These are phyloP conservation scores for Craniophora ligustri DNA, from an alignment of 2,888 invertebrate species.

Conservation along the genomic window DNA sequence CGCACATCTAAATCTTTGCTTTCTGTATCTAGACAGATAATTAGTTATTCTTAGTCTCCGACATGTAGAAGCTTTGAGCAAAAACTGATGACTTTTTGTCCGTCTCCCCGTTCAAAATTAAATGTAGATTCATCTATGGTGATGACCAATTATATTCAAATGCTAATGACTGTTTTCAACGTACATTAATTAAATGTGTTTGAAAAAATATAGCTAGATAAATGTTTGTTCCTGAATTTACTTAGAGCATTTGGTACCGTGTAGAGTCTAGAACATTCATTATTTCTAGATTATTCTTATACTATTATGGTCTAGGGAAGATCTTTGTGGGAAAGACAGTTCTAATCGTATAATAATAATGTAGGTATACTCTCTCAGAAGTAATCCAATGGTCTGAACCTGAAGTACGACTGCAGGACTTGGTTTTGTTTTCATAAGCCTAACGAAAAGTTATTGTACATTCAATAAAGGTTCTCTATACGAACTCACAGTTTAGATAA, in stretches of 20 bases:
- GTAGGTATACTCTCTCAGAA: too few relatives aligned
- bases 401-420: too few relatives aligned
- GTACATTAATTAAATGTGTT: constrained; percentile 19
- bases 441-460: too few relatives aligned
- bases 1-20: constrained; percentile 12
- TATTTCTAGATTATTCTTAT: too few relatives aligned
- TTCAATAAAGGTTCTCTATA: too few relatives aligned
- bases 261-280: too few relatives aligned
- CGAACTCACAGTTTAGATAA: too few relatives aligned
- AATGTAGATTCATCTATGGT: constrained; percentile 29
- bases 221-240: constrained; percentile 3
- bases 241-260: constrained; percentile 1
- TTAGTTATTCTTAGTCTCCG: constrained; percentile 38
- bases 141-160: constrained; percentile 38
- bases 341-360: too few relatives aligned
- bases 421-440: too few relatives aligned
- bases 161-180: constrained; percentile 24
- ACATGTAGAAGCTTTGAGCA: constrained; percentile 34
- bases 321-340: too few relatives aligned
- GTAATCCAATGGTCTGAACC: too few relatives aligned
- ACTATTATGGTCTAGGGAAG: too few relatives aligned
- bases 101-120: constrained; percentile 40
- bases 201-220: neutral
- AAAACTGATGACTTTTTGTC: constrained; percentile 47
- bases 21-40: constrained; percentile 33